phyloP scores from a whole-genome alignment of 2,888 invertebrate species.

The Aporophyla lueneburgensis region DNA sequence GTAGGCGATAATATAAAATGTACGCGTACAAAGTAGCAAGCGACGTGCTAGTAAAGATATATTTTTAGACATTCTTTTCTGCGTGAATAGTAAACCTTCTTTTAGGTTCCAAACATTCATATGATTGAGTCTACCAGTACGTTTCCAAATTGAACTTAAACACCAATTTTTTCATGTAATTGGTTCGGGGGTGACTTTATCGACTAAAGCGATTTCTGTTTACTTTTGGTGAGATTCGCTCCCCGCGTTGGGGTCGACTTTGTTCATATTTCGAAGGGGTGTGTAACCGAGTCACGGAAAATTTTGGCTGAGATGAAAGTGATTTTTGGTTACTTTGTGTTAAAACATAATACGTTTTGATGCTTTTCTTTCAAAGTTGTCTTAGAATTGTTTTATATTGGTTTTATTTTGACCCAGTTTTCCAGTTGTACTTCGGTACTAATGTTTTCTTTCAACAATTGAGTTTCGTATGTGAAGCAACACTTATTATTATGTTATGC shows the following conservation, averaged over 20 bases:
- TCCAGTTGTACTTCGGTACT: neutral
- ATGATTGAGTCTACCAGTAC: slow-evolving; percentile 10
- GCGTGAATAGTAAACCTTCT: neutral
- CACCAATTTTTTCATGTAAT: slow-evolving; percentile 55
- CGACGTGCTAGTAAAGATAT: no score
- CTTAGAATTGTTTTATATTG: slow-evolving; percentile 11
- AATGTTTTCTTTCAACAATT: neutral
- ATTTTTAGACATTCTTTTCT: neutral
- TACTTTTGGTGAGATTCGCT: slow-evolving; percentile 38
- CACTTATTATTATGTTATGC: neutral
- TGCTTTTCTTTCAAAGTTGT: slow-evolving; percentile 29
- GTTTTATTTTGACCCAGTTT: slow-evolving; percentile 7
- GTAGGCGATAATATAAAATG: no score
- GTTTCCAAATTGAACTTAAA: slow-evolving; percentile 44
- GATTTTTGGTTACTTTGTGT: slow-evolving; percentile 49
- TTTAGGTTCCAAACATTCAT: neutral
- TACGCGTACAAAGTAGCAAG: neutral
- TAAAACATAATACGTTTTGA: slow-evolving; percentile 14
- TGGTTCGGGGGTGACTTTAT: slow-evolving; percentile 38
- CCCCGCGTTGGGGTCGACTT: slow-evolving; percentile 26
- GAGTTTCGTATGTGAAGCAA: neutral
- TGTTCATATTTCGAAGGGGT: slow-evolving; percentile 26
- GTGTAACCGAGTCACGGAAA: neutral
- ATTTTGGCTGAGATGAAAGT: slow-evolving; percentile 37
- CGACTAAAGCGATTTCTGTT: slow-evolving; percentile 45